Conservation (phyloP, 2,797 vertebrate genomes). For the Enteromius argenteus region DNA sequence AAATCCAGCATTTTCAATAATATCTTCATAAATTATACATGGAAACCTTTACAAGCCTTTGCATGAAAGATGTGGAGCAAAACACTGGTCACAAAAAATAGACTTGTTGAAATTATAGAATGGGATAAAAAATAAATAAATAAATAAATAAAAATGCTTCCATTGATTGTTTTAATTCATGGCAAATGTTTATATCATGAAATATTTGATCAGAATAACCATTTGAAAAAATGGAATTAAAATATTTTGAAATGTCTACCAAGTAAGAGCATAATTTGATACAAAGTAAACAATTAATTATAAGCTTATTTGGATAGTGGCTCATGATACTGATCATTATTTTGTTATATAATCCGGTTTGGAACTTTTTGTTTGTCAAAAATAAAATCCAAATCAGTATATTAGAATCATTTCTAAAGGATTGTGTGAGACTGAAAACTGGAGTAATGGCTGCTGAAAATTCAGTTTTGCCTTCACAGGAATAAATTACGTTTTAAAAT, state of each 20-base stretch:
- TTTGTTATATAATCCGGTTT: not conserved
- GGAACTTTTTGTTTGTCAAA: not conserved
- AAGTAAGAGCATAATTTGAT: not conserved
- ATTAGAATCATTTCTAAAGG: not conserved
- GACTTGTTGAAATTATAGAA: not conserved
- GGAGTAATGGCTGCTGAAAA: not conserved
- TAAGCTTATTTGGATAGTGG: not conserved
- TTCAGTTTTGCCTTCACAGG: not conserved
- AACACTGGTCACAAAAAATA: not conserved
- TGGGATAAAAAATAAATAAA: not conserved
- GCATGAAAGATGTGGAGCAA: constrained; percentile 10
- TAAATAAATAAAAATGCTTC: not conserved
- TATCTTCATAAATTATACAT: constrained; percentile 52
- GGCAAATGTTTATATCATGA: not conserved
- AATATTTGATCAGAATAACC: not conserved
- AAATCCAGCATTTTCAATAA: constrained; percentile 51
- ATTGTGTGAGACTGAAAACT: not conserved
- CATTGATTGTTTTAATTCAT: not conserved
- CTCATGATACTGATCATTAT: not conserved
- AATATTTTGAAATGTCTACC: not conserved
- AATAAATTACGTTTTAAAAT: not conserved
- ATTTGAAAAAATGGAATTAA: not conserved
- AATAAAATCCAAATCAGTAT: not conserved
- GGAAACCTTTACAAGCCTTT: constrained; percentile 34
- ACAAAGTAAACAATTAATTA: not conserved